Evolutionary conservation across 2,888 invertebrate genomes (phyloP), one percentile per base, ranked within the genome.

Genomic region (Melanostoma mellinum): DNA sequence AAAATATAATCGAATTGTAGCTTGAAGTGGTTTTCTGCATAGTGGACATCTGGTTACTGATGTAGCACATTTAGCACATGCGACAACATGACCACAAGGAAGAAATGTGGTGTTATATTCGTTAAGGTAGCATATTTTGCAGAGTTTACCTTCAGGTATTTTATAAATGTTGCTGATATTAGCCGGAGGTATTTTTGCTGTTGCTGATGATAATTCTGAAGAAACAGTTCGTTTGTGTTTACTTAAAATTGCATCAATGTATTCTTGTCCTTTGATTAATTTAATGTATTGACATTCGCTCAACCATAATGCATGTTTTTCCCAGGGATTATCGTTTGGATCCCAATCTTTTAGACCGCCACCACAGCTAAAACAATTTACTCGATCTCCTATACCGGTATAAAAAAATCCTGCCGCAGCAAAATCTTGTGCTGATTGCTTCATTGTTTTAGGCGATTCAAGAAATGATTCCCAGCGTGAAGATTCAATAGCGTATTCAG

Each of bases 321-420:
- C 95, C 98, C 98, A 98, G 0, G 98, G 98, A 86, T 96, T 95
- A 90, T 99, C 98, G 75, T 94, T 94, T 53, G 94, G 94, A 89
- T 97, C 97, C 98, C 98, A 99, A 89, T 98, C 97, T 88, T 97
- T 96, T 4, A 99, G 92, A 0, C 98, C 98, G 53, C 98, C 97
- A 87, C 97, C 97, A 90, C 99, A 99, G 89, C 96, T 96, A 91
- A 97, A 98, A 89, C 98, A 99, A 78, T 97, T 94, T 0, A 98
- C 97, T 88, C 97, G 95, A 91, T 98, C 98, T 46, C 95, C 95
- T 82, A 94, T 93, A 86, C 97, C 98, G 6, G 96, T 96, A 89
- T 98, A 98, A 89, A 95, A 98, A 91, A 98, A 98, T 42, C 98
- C 98, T 48, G 98, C 98, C 86, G 96, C 95, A 6, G 96, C 96